phyloP scores from a whole-genome alignment of 1,140 invertebrate genomes.

The Stenopsyche tienmushanensis region DNA sequence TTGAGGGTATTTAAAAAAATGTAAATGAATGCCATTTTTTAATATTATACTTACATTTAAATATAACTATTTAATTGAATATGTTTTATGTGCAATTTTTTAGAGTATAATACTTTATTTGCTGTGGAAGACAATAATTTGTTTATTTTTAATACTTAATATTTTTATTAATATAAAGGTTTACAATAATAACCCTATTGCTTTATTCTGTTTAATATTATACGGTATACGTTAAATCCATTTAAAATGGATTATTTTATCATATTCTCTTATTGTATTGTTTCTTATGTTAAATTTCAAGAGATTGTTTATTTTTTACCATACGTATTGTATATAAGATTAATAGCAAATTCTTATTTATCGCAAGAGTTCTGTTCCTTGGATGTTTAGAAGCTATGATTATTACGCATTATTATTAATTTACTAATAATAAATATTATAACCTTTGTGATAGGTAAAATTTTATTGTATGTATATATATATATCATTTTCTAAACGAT shows the following conservation, averaged over 20 bases:
- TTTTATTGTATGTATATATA: neutral
- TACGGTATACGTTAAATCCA: no score
- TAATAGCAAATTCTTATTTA: no score
- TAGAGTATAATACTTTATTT: neutral
- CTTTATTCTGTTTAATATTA: no score
- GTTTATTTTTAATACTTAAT: conserved; percentile 8
- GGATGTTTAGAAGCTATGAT: neutral
- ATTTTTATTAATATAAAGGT: neutral
- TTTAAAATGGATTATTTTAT: no score
- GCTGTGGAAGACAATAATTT: conserved; percentile 23
- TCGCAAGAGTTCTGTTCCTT: no score
- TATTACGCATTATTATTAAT: neutral
- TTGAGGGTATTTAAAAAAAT: neutral
- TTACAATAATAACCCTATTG: no score
- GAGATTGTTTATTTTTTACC: no score
- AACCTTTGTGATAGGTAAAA: neutral
- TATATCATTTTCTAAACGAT: neutral
- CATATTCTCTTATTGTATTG: no score
- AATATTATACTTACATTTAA: neutral
- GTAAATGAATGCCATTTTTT: neutral
- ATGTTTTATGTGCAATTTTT: conserved; percentile 5
- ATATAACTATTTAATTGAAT: neutral
- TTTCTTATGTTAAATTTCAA: no score
- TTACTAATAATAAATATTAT: neutral
- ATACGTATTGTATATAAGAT: no score